phyloP scores from a whole-genome alignment of 1,140 invertebrate species.

The Armadillidium nasatum region DNA sequence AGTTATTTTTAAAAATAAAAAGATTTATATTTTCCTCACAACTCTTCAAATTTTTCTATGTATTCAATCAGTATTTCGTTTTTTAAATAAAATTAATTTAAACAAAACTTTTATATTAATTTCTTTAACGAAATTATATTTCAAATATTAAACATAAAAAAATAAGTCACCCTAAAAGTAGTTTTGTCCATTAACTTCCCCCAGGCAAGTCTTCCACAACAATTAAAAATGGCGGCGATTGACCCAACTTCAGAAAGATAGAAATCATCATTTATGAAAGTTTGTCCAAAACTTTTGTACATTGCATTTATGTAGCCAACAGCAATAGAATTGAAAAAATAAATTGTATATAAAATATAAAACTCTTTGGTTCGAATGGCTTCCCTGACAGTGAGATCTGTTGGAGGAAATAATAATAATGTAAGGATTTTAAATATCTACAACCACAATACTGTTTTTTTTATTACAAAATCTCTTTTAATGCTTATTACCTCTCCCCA shows the following conservation, averaged over 20 bases:
- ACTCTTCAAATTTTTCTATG: too few species aligned
- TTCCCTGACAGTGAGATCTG: slow-evolving; percentile 36
- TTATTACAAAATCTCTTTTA: too few species aligned
- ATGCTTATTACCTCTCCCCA: too few species aligned
- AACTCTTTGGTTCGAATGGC: slow-evolving; percentile 46
- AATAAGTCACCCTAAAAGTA: slow-evolving; percentile 49
- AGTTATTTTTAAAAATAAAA: too few species aligned
- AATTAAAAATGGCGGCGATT: slow-evolving; percentile 54
- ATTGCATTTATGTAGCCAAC: slow-evolving; percentile 51
- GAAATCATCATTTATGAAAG: slow-evolving; percentile 52
- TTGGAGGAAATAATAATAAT: background rate
- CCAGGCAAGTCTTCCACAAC: slow-evolving; percentile 52
- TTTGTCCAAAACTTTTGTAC: slow-evolving; percentile 55
- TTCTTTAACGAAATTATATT: too few species aligned
- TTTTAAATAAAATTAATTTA: too few species aligned
- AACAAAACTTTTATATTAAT: too few species aligned
- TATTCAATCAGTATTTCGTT: too few species aligned
- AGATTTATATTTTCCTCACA: too few species aligned
- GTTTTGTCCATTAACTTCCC: slow-evolving; percentile 51
- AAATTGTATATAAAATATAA: slow-evolving; percentile 50
- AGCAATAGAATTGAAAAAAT: slow-evolving; percentile 50
- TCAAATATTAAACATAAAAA: slow-evolving; percentile 5
- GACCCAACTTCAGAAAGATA: slow-evolving; percentile 53
- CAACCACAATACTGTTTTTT: too few species aligned
- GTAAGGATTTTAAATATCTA: too few species aligned